Percentiles rank a stretch among this genome's conserved stretches.
phyloP scores from a whole-genome alignment of 2,888 invertebrate genomes.

The Phytoseiulus persimilis region DNA sequence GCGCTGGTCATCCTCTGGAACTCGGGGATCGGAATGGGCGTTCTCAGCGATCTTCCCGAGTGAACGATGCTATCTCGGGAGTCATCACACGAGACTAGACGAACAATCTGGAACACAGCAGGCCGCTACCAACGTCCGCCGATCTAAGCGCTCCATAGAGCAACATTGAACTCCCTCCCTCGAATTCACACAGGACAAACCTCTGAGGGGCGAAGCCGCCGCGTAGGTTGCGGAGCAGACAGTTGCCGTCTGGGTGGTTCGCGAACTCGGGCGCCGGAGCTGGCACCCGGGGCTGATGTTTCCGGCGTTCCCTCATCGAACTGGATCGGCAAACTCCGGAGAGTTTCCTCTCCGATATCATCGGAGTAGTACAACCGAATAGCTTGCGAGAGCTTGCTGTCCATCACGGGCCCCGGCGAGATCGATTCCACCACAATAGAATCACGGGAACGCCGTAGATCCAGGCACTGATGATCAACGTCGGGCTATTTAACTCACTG shows the following conservation, averaged over 20 bases:
- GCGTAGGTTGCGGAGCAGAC: neutral
- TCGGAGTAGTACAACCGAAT: neutral
- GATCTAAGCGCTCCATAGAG: too few species aligned
- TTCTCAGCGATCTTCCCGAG: too few species aligned
- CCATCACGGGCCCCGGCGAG: neutral
- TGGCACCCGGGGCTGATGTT: neutral
- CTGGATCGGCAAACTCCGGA: neutral
- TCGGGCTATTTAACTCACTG: neutral
- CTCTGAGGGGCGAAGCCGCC: neutral
- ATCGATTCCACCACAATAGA: neutral
- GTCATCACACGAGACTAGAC: too few species aligned
- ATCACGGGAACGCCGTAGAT: neutral
- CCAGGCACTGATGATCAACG: neutral
- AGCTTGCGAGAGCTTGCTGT: neutral
- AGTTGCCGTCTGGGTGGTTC: neutral
- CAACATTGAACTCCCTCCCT: too few species aligned
- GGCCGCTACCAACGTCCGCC: too few species aligned
- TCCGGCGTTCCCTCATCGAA: neutral
- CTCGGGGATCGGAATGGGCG: too few species aligned
- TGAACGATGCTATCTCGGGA: too few species aligned
- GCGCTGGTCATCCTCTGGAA: too few species aligned
- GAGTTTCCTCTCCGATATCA: neutral
- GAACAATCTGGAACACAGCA: too few species aligned
- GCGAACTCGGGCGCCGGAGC: neutral
- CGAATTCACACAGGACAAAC: neutral